Evolutionary conservation across 2,888 invertebrate genomes (phyloP), one percentile per base, ranked within the genome.

Genomic region (Callimorpha dominula): DNA sequence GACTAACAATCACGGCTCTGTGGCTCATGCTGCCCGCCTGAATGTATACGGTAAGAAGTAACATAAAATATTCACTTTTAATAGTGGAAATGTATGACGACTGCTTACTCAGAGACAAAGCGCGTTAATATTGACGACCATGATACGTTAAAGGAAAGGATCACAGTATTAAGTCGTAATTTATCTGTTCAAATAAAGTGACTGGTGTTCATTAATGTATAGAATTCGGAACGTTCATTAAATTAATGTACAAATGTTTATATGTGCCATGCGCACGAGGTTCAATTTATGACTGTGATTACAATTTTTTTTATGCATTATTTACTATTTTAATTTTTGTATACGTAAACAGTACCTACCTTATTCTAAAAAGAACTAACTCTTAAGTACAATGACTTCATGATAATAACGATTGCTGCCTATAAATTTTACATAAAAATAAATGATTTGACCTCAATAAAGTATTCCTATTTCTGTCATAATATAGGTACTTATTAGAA

Each of bases 1-100:
- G 1, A 96, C 96, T 79, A 98, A 98, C 91, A 95, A 96, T 17
- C 96, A 97, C 83, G 98, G 98, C 69, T 96, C 96, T 49, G 96
- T 97, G 31, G 96, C 96, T 66, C 98, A 98, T 91, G 96, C 97
- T 69, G 97, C 98, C 0, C 94, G 98, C 78, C 96, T 98, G 69
- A 98, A 98, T 91, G 97, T 98, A 86, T 98, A 98, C 90, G 98
- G 98, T 98, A 86, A 88, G 60, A 31, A 15, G 17, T 31, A 3
- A 20, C 11, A 20, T 40, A 17, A 40, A 46, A 46, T 43, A 42
- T 67, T 17, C 5, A 46, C 9, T 31, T 31, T 31, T 31, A 31
- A 14, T 49, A 43, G 7, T 7, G 15, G 42, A 7, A 31, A 65
- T 54, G 54, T n/a, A 54, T 11, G n/a, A n/a, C 11, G n/a, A 31